These are phyloP conservation scores for Lepeophtheirus salmonis DNA, from an alignment of 1,140 invertebrate species.

Conservation along the genomic window DNA sequence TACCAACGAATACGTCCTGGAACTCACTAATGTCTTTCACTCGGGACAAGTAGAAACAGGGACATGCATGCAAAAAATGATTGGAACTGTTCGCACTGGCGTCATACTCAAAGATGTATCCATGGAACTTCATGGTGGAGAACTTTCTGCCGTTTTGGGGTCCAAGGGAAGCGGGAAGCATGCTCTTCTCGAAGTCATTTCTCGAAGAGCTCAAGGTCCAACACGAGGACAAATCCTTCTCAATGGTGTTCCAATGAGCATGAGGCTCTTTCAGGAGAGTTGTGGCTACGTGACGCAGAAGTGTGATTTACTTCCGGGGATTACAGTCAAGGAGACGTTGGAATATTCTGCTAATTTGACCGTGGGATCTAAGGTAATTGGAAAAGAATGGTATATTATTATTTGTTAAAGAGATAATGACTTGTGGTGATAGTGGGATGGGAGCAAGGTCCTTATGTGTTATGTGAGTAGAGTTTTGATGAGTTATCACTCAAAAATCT, in stretches of 20 bases:
- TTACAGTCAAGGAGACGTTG: constrained; percentile 66
- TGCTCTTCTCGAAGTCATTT: constrained; percentile 70
- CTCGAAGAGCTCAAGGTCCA: constrained; percentile 39
- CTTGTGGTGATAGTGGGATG: no score
- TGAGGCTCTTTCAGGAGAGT: constrained; percentile 56
- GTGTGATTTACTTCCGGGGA: constrained; percentile 54
- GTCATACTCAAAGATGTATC: constrained; percentile 76
- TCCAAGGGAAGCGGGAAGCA: constrained; percentile 81
- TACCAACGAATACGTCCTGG: constrained; percentile 58
- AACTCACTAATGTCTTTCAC: constrained; percentile 68
- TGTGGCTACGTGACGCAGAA: constrained; percentile 67
- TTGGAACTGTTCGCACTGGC: constrained; percentile 54
- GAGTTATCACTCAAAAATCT: no score
- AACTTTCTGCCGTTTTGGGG: constrained; percentile 72
- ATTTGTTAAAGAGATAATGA: no score
- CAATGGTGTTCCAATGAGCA: constrained; percentile 56
- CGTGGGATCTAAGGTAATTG: constrained; percentile 38
- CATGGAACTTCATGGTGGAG: constrained; percentile 65
- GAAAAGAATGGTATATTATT: no score
- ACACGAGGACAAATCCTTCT: constrained; percentile 60
- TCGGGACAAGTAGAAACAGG: constrained; percentile 66
- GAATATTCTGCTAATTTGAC: constrained; percentile 47
- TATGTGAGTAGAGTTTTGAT: no score
- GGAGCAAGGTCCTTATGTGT: no score
- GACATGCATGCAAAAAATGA: constrained; percentile 51